Evolutionary conservation across 2,797 vertebrate species (phyloP).

Genomic region (Cyprinodon diabolis): DNA sequence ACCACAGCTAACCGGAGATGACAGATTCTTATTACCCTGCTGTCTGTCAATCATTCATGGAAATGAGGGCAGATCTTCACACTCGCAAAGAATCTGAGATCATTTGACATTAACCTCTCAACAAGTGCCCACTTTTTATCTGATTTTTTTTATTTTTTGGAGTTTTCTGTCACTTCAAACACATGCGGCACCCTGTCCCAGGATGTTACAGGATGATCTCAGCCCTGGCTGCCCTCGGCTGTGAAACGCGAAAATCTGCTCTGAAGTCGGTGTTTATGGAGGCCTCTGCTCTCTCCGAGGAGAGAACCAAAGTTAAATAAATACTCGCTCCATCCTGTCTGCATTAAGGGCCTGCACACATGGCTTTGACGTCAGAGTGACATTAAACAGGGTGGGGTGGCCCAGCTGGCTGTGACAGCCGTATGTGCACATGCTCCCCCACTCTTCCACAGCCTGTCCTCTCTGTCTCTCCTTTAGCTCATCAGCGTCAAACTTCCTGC

Average conservation of each 20-base stretch:
- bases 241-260: conserved; percentile 58
- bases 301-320: conserved; percentile 81
- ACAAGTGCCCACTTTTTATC: neutral
- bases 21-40: neutral
- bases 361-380: conserved; percentile 82
- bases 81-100: neutral
- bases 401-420: conserved; percentile 58
- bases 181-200: conserved; percentile 23
- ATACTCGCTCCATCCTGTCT: conserved; percentile 78
- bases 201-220: conserved; percentile 57
- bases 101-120: conserved; percentile 2
- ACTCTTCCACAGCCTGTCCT: conserved; percentile 21
- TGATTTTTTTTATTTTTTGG: neutral
- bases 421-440: conserved; percentile 18
- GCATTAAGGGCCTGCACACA: conserved; percentile 76
- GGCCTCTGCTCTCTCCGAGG: conserved; percentile 62
- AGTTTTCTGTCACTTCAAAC: neutral
- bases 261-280: conserved; percentile 71
- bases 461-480: conserved; percentile 9
- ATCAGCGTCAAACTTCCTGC: conserved; percentile 1
- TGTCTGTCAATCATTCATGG: neutral
- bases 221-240: conserved; percentile 48
- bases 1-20: neutral
- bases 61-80: conserved; percentile 16
- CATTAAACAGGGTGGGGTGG: conserved; percentile 80